Conservation (phyloP, 1,140 invertebrate genomes). For the Drosophila repleta region DNA sequence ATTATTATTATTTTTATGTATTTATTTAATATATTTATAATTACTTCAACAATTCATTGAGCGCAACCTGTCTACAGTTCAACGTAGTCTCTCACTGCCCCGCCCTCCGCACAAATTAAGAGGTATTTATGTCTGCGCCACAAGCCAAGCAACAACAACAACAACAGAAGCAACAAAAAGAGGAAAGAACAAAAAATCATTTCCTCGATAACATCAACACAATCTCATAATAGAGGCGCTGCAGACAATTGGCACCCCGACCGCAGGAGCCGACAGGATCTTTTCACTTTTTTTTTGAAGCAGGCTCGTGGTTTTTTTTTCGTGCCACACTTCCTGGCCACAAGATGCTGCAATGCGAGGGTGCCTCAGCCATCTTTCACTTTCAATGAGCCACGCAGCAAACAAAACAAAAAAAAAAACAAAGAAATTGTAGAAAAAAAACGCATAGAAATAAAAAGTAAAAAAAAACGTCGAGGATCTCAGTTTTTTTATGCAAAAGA, state of each 20-base stretch:
- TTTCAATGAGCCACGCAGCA: constrained; percentile 59
- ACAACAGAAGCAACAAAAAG: constrained; percentile 25
- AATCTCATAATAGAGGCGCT: constrained; percentile 46
- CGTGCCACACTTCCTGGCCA: constrained; percentile 75
- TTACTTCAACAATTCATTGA: not conserved
- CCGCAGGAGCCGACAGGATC: constrained; percentile 63
- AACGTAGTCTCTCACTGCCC: not conserved
- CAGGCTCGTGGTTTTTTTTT: constrained; percentile 52
- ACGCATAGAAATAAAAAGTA: constrained; percentile 43
- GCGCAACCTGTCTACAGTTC: too few species aligned
- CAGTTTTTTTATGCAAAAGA: constrained; percentile 77
- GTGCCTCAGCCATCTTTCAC: constrained; percentile 73
- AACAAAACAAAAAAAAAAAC: constrained; percentile 57
- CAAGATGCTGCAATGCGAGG: constrained; percentile 74
- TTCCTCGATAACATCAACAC: constrained; percentile 61
- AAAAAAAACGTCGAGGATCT: constrained; percentile 57
- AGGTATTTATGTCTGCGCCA: constrained; percentile 3
- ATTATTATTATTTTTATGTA: too few species aligned
- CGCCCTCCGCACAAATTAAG: not conserved
- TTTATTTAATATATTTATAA: not conserved
- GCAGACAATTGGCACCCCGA: constrained; percentile 75
- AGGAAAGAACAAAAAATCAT: constrained; percentile 58
- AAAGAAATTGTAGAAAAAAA: constrained; percentile 75
- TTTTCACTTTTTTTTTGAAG: constrained; percentile 76
- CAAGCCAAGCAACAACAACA: constrained; percentile 8